Evolutionary conservation across 2,888 invertebrate genomes (phyloP).

Genomic region (Pemphredon lugubris): DNA sequence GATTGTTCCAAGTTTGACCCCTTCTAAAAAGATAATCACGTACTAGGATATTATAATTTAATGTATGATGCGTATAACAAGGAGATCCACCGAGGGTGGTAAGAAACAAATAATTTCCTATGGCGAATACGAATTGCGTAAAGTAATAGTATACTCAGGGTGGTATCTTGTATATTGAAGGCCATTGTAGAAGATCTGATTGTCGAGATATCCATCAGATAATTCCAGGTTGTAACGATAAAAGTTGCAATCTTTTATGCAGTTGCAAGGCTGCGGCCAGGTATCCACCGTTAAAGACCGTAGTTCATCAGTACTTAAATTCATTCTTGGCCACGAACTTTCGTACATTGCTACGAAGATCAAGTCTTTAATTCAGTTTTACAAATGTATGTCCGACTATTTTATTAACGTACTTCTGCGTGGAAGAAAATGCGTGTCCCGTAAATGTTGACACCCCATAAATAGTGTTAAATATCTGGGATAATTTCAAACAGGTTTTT

Average conservation of each 20-base stretch:
- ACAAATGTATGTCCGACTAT: too few species aligned
- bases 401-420: too few species aligned
- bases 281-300: constrained; percentile 3
- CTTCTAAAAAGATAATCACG: constrained; percentile 34
- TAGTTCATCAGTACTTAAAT: constrained; percentile 46
- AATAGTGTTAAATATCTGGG: too few species aligned
- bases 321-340: constrained; percentile 80
- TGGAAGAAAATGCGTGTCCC: too few species aligned
- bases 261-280: constrained; percentile 80
- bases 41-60: neutral
- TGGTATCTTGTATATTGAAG: constrained; percentile 76
- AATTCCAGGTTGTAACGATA: constrained; percentile 86
- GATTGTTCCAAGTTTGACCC: constrained; percentile 77
- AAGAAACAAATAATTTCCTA: too few species aligned
- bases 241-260: constrained; percentile 86
- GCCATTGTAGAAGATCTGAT: constrained; percentile 80
- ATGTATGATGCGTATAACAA: constrained; percentile 2
- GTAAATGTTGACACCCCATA: too few species aligned
- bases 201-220: constrained; percentile 83
- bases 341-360: too few species aligned
- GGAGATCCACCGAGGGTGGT: too few species aligned
- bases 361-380: too few species aligned
- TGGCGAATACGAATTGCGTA: too few species aligned
- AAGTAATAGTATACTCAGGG: too few species aligned
- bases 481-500: too few species aligned